Percentiles rank a stretch among this genome's conserved stretches.
These are phyloP conservation scores for Bombycilla garrulus DNA, from an alignment of 2,113 vertebrate genomes.

Conservation along the genomic window DNA sequence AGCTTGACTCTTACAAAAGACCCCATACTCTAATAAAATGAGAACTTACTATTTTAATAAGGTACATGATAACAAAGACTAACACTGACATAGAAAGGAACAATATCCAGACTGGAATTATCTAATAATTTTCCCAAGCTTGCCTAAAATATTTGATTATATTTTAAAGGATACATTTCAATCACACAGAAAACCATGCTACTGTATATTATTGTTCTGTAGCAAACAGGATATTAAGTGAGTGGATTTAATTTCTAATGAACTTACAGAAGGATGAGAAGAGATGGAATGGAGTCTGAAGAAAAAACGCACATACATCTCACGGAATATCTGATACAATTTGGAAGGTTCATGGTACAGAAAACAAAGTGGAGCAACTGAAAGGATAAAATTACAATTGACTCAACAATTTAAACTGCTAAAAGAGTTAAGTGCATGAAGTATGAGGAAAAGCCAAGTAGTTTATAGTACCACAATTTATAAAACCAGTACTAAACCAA, in stretches of 20 bases:
- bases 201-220: background rate
- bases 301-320: conserved; percentile 98
- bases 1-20: background rate
- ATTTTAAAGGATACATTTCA: background rate
- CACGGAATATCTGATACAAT: conserved; percentile 93
- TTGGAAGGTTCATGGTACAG: conserved; percentile 95
- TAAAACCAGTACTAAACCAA: background rate
- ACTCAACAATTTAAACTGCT: conserved; percentile 28
- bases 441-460: background rate
- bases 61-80: background rate
- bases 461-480: background rate
- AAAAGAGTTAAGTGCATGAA: background rate
- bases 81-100: background rate
- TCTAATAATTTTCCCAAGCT: background rate
- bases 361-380: conserved; percentile 98
- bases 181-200: background rate
- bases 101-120: background rate
- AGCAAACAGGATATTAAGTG: conserved; percentile 17
- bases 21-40: background rate
- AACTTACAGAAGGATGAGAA: conserved; percentile 92
- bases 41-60: background rate
- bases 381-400: conserved; percentile 62
- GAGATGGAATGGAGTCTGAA: conserved; percentile 97
- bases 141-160: background rate
- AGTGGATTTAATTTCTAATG: conserved; percentile 14